phyloP scores from a whole-genome alignment of 2,888 invertebrate genomes.

The Brachycybe producta region DNA sequence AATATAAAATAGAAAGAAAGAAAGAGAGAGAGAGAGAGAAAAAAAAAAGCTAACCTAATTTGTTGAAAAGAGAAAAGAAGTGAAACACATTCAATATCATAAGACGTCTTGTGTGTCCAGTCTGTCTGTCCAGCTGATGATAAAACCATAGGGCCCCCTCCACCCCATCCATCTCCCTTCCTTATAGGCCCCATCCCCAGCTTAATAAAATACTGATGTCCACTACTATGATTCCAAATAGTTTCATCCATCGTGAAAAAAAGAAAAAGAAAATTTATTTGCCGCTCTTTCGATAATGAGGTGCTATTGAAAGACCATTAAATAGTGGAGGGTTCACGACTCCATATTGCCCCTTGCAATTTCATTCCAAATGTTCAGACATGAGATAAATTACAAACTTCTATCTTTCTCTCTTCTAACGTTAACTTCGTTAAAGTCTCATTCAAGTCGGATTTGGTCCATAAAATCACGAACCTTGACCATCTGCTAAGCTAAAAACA shows the following conservation, averaged over 20 bases:
- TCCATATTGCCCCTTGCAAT: conserved; percentile 12
- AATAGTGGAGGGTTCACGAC: conserved; percentile 2
- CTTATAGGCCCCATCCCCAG: not conserved
- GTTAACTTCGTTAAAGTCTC: conserved; percentile 8
- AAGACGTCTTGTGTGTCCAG: too few relatives aligned
- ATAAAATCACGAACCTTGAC: conserved; percentile 9
- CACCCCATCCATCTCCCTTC: not conserved
- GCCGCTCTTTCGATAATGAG: conserved; percentile 15
- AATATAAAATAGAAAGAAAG: too few relatives aligned
- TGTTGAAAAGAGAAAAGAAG: not conserved
- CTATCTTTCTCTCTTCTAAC: not conserved
- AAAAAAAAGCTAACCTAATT: conserved; percentile 13
- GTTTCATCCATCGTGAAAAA: conserved; percentile 2
- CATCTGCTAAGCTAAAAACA: too few relatives aligned
- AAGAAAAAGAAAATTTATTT: conserved; percentile 11
- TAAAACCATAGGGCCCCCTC: too few relatives aligned
- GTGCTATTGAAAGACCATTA: conserved; percentile 17
- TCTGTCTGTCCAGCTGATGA: too few relatives aligned
- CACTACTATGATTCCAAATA: too few relatives aligned
- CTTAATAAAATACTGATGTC: conserved; percentile 9
- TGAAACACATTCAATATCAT: too few relatives aligned
- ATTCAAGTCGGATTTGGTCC: conserved; percentile 3
- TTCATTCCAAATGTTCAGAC: conserved; percentile 6
- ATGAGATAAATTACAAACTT: not conserved
- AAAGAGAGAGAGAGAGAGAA: too few relatives aligned